Evolutionary conservation across 2,113 vertebrate genomes (phyloP).

Genomic region (Leuciscus idus): DNA sequence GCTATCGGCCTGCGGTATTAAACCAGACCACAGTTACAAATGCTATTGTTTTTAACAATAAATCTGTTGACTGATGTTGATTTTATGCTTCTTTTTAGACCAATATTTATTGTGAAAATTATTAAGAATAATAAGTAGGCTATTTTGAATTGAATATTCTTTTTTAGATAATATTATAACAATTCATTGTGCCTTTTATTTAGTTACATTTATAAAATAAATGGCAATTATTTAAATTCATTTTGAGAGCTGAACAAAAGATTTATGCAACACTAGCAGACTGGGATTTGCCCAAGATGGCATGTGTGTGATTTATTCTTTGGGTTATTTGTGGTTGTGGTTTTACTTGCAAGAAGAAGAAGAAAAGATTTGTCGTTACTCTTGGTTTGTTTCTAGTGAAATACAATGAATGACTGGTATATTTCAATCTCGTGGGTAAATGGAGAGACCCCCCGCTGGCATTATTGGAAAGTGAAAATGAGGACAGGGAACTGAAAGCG

Average conservation of each 20-base stretch:
- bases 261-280: background rate
- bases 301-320: background rate
- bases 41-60: background rate
- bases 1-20: background rate
- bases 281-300: slow-evolving; percentile 1
- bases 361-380: background rate
- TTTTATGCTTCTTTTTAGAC: background rate
- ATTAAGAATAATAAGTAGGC: background rate
- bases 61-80: background rate
- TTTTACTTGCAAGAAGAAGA: background rate
- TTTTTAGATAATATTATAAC: background rate
- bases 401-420: background rate
- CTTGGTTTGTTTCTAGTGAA: slow-evolving; percentile 26
- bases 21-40: background rate
- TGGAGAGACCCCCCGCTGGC: slow-evolving; percentile 8
- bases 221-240: background rate
- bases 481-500: slow-evolving; percentile 10
- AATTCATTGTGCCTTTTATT: background rate
- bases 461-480: slow-evolving; percentile 20
- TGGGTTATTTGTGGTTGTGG: background rate
- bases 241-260: background rate
- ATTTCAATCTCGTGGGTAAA: background rate
- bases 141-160: too few relatives aligned
- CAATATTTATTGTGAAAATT: background rate
- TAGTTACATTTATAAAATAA: background rate